phyloP scores from a whole-genome alignment of 2,888 invertebrate species.

The Metalampra italica region DNA sequence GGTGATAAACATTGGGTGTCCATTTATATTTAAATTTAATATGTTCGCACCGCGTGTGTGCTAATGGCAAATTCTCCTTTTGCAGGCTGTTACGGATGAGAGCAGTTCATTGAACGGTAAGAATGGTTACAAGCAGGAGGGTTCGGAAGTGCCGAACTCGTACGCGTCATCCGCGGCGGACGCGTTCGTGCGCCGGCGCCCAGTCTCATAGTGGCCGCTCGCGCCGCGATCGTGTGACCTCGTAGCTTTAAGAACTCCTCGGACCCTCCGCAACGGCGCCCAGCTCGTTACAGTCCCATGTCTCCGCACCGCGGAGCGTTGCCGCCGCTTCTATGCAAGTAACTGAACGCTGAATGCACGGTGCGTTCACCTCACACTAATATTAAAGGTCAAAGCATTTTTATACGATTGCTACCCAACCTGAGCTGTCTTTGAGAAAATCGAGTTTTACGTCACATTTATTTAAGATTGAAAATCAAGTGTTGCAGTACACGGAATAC shows the following conservation, averaged over 20 bases:
- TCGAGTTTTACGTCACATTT: neutral
- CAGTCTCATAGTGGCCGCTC: conserved; percentile 38
- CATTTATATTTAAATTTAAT: too few relatives aligned
- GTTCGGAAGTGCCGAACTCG: conserved; percentile 60
- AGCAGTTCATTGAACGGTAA: conserved; percentile 49
- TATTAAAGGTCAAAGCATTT: neutral
- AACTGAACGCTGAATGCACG: neutral
- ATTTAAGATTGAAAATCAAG: neutral
- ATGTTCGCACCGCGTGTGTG: too few relatives aligned
- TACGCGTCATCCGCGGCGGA: conserved; percentile 68
- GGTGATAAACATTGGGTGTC: too few relatives aligned
- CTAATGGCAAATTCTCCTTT: neutral
- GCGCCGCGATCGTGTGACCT: conserved; percentile 4
- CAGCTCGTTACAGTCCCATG: neutral
- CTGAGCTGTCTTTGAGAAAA: neutral
- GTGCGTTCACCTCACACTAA: neutral
- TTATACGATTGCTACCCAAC: neutral
- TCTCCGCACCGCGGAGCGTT: neutral
- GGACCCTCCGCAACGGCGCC: neutral
- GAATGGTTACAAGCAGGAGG: conserved; percentile 68
- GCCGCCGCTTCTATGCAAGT: neutral
- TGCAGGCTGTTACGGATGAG: conserved; percentile 82
- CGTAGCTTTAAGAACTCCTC: neutral
- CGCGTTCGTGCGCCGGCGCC: conserved; percentile 66
- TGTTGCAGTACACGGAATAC: neutral